Evolutionary conservation across 1,140 invertebrate species (phyloP), one percentile per base, ranked within the genome.

Genomic region (Trichoplusia ni): DNA sequence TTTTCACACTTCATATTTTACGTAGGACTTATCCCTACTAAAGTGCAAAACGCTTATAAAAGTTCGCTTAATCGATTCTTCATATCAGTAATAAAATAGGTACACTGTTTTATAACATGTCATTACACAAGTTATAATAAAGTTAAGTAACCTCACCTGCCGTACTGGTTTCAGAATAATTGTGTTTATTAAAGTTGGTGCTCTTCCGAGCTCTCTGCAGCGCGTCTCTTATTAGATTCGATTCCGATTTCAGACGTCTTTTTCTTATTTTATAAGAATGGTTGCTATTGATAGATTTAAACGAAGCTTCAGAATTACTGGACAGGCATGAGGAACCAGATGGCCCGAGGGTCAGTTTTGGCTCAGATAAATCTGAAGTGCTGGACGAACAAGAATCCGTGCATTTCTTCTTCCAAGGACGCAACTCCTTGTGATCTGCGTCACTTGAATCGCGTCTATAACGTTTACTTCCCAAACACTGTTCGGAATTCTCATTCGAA

Each of bases 261-360:
- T 87, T 89, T 13, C 81, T 72, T 14, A 81, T 77, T 72, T 86
- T 90, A 54, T 74, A 87, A 0, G 84, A 86, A 60, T 78, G 75
- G 54, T 82, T 88, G 35, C 81, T 87, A 46, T 79, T 84, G 11
- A 84, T 71, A 19, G 87, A 90, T 63, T 89, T 88, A 64, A 90
- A 90, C 1, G 87, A 90, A 16, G 62, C 59, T 8, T 90, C 87
- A 11, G 87, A 90, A 40, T 73, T 79, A 18, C 79, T 83, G n/a
- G 75, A 83, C n/a, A 83, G 62, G 54, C 54, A 79, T 3, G 76
- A 74, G 2, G 79, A 78, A 31, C 44, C 27, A 25, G 73, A 68
- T 51, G 54, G 56, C 46, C 25, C 64, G 33, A 51, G 35, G n/a
- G 38, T 19, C 6, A 18, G 2, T 38, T 78, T 69, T 40, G 40